Base-by-base conservation (phyloP, 2,888 invertebrate species). In the Cephus pulcher region DNA sequence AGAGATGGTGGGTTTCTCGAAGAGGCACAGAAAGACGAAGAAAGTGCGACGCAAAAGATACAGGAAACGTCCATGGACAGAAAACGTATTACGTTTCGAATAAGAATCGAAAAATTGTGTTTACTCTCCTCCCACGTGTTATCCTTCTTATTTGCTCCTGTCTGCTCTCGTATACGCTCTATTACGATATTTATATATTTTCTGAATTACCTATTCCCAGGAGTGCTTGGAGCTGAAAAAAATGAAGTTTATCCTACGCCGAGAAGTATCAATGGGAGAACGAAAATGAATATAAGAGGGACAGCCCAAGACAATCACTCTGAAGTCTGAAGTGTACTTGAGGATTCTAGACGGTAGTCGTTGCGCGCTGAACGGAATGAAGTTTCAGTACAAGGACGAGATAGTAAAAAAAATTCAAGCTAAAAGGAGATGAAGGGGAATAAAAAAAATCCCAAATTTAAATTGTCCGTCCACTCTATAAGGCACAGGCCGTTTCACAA, bases 11-110 rank as follows among this genome's bases (percentile, higher is more conserved):
- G 33, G 78, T 74, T 76, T 76, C 34, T 74, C 35, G 75, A 75
- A 75, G 76, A 77, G 76, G 77, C n/a, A 76, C 73, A 75, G 12
- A 70, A 33, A 23, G 33, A 34, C n/a, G 34, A 76, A 32, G 32
- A 15, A 32, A 56, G 23, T 70, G 12, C 73, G 34, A 78, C 12
- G 56, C 56, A 56, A 56, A 23, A 56, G 23, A 56, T 56, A 9
- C 56, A 56, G 23, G 23, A 56, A 56, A 56, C 9, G 56, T 23
- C 23, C 23, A 56, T 56, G 23, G 23, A 56, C 23, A 23, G 23
- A 6, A 56, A 23, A 9, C 56, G 2, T 23, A 56, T 23, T 56
- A 56, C 23, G 23, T 56, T 23, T 56, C 23, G 56, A 23, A 56
- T 56, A 23, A 56, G 23, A 56, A 9, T 56, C 23, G 23, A 9